Conservation (phyloP, 30 jellyfish, hydroid and myxozoan species). For the Nemopilema nomurai region DNA sequence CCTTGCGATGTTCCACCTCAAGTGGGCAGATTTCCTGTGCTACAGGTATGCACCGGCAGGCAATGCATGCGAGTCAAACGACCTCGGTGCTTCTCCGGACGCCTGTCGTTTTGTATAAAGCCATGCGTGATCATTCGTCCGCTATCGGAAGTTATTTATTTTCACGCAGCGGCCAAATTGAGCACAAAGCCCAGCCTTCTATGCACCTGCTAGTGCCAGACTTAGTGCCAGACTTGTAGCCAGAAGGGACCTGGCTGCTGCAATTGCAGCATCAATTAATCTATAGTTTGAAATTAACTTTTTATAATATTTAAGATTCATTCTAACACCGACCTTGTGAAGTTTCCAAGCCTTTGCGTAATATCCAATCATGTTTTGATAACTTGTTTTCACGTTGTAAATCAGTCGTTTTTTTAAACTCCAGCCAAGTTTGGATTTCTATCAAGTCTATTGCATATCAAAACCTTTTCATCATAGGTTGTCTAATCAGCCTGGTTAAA, state of each 20-base stretch:
- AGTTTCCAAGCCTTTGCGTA: too few relatives aligned
- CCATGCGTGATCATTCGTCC: background rate
- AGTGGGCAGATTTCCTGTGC: conserved; percentile 51
- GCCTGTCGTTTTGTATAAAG: background rate
- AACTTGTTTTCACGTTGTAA: too few relatives aligned
- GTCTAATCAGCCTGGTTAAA: too few relatives aligned
- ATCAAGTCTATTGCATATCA: too few relatives aligned
- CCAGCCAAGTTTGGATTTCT: too few relatives aligned
- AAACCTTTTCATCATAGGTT: too few relatives aligned
- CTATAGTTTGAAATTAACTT: too few relatives aligned
- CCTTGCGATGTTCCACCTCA: background rate
- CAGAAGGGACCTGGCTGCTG: background rate
- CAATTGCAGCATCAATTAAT: background rate
- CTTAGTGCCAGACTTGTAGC: background rate
- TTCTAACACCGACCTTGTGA: background rate
- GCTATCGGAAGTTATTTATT: background rate
- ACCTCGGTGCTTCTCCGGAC: background rate
- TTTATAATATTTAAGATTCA: background rate
- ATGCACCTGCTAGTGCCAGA: background rate
- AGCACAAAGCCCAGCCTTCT: background rate
- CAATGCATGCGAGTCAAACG: background rate
- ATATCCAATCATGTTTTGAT: too few relatives aligned
- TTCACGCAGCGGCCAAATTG: background rate
- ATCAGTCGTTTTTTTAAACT: too few relatives aligned
- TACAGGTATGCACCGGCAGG: conserved; percentile 18